Evolutionary conservation across 2,888 invertebrate species (phyloP).

Genomic region (Xylota sylvarum): DNA sequence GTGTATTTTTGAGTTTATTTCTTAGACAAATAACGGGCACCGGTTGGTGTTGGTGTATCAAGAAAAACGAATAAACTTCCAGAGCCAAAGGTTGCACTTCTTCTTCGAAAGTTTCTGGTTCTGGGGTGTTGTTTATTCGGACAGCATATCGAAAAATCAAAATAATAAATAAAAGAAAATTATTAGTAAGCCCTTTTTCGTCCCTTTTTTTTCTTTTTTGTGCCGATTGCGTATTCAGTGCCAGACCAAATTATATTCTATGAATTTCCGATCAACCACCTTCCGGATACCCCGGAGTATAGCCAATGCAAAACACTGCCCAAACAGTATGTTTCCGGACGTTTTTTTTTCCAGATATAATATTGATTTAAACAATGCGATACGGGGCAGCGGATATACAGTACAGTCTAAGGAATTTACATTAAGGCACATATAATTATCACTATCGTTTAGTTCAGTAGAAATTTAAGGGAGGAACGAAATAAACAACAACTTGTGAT

Average conservation of each 20-base stretch:
- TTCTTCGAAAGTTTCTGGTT: neutral
- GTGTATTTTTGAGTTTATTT: neutral
- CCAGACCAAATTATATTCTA: slow-evolving; percentile 20
- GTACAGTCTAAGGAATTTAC: neutral
- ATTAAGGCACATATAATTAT: neutral
- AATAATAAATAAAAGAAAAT: slow-evolving; percentile 14
- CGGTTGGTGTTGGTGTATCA: neutral
- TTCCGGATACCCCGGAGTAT: neutral
- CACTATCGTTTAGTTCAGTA: no score
- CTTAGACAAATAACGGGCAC: neutral
- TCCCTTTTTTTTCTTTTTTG: slow-evolving; percentile 1
- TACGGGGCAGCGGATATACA: neutral
- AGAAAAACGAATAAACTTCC: neutral
- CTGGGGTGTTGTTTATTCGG: neutral
- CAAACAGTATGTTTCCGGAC: slow-evolving; percentile 13
- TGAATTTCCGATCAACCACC: slow-evolving; percentile 35
- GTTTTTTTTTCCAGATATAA: neutral
- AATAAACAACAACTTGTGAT: no score
- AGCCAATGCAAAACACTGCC: neutral
- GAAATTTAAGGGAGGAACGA: no score
- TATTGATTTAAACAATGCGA: slow-evolving; percentile 24
- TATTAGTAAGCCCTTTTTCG: slow-evolving; percentile 11
- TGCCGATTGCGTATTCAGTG: neutral
- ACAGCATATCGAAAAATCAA: slow-evolving; percentile 10
- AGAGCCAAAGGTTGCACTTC: neutral